A percentile compares a stretch with the other conserved stretches of the same genome.
These are phyloP conservation scores for Poecilia velifera DNA, from an alignment of 2,797 vertebrate genomes.

Conservation along the genomic window DNA sequence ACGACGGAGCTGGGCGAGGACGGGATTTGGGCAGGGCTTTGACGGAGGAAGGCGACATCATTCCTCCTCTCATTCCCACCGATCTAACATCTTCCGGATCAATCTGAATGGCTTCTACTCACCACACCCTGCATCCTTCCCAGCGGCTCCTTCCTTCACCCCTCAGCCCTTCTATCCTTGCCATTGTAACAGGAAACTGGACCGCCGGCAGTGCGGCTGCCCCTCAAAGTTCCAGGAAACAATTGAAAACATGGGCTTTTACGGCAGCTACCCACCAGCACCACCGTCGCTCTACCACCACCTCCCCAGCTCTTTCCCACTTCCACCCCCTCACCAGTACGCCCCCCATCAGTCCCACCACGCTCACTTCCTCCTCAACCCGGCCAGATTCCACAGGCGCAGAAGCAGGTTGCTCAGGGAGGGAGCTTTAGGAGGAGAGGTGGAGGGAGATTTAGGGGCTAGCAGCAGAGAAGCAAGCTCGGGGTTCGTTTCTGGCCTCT, in stretches of 20 bases:
- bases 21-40: conserved; percentile 56
- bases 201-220: conserved; percentile 85
- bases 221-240: conserved; percentile 80
- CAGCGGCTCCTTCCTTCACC: conserved; percentile 69
- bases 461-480: conserved; percentile 79
- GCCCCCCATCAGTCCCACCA: conserved; percentile 88
- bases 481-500: conserved; percentile 86
- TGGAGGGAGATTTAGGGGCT: conserved; percentile 77
- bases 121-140: conserved; percentile 84
- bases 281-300: conserved; percentile 87
- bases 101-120: conserved; percentile 98
- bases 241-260: conserved; percentile 93
- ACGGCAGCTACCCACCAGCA: conserved; percentile 88
- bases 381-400: conserved; percentile 94
- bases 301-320: conserved; percentile 85
- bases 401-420: conserved; percentile 91
- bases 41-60: conserved; percentile 73
- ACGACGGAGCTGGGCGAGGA: conserved; percentile 80
- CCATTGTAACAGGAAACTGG: conserved; percentile 92
- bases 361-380: conserved; percentile 93
- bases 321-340: conserved; percentile 84
- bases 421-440: conserved; percentile 77
- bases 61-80: conserved; percentile 83
- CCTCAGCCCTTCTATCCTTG: conserved; percentile 89
- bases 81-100: conserved; percentile 95